Evolutionary conservation across 1,140 invertebrate genomes (phyloP), one percentile per base, ranked within the genome.

Genomic region (Atta texana): DNA sequence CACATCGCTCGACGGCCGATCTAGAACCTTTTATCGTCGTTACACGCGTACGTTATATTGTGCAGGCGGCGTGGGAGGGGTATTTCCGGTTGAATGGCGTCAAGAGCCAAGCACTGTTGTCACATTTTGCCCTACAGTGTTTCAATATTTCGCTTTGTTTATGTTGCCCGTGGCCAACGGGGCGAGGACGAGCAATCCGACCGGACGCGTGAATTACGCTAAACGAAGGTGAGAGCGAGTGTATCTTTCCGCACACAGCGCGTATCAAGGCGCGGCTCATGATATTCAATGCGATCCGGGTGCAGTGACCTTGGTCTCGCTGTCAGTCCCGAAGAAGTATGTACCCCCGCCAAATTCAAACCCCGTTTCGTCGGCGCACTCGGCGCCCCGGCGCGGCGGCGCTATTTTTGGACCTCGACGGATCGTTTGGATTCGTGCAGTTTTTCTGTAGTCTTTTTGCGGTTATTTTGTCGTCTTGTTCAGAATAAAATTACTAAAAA

Each of bases 51-150:
- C n/a, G 64, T 68, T 68, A 66, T 2, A 66, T 68, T 77, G 34
- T 3, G 74, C 59, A 21, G 44, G 44, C 7, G 57, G 80, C 8
- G 57, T 12, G 39, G 88, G 86, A 81, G 91, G 92, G 89, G 63
- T 53, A 91, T 90, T 93, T 94, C 93, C 92, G 93, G 89, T 94
- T 85, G 93, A 95, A 95, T 95, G 94, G 94, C 94, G 94, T 95
- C 94, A 76, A 59, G 87, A 90, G 78, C 81, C 84, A 94, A 92
- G 93, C 94, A 95, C 92, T 95, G 94, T 95, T 95, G 94, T 95
- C 94, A 95, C 93, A 92, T 95, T 95, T 95, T 95, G 91, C 91
- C 88, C 86, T 94, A 95, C 94, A 95, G 94, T 95, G 94, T 95
- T 95, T 95, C 94, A 95, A 94, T 94, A 94, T 92, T 93, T 94